Evolutionary conservation across 2,113 vertebrate species (phyloP).

Genomic region (Rissa tridactyla): DNA sequence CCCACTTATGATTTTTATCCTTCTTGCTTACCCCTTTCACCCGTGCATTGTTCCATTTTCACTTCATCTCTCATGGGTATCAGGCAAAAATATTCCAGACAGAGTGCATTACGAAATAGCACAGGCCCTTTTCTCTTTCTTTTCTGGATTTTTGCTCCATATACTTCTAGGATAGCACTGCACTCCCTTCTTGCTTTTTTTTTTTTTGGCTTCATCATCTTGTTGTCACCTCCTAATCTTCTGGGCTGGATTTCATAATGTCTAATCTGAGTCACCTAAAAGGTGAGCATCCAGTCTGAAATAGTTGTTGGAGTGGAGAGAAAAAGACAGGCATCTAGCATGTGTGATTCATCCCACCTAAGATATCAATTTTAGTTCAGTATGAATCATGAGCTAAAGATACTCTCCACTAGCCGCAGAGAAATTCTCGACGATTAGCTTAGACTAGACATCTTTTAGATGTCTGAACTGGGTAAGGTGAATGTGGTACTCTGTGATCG

Average conservation of each 20-base stretch:
- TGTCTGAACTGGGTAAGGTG: not conserved
- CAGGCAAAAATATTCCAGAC: not conserved
- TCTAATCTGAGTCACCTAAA: not conserved
- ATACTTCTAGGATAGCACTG: not conserved
- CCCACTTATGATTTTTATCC: not conserved
- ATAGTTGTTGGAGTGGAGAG: not conserved
- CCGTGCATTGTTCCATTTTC: not conserved
- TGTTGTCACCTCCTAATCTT: not conserved
- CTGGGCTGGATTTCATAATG: not conserved
- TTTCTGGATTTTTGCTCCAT: not conserved
- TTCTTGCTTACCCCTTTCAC: not conserved
- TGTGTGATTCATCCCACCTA: not conserved
- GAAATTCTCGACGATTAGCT: not conserved
- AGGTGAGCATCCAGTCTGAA: not conserved
- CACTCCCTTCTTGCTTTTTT: not conserved
- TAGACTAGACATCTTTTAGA: not conserved
- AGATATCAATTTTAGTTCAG: not conserved
- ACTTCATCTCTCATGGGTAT: not conserved
- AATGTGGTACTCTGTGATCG: not conserved
- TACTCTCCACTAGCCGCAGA: not conserved
- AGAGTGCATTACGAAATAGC: not conserved
- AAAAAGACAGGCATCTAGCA: not conserved
- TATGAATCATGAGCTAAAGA: conserved; percentile 23
- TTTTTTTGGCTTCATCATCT: not conserved
- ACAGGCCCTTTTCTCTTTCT: not conserved